Evolutionary conservation across 2,113 vertebrate species (phyloP), one percentile per base, ranked within the genome.

Genomic region (Amia ocellicauda): DNA sequence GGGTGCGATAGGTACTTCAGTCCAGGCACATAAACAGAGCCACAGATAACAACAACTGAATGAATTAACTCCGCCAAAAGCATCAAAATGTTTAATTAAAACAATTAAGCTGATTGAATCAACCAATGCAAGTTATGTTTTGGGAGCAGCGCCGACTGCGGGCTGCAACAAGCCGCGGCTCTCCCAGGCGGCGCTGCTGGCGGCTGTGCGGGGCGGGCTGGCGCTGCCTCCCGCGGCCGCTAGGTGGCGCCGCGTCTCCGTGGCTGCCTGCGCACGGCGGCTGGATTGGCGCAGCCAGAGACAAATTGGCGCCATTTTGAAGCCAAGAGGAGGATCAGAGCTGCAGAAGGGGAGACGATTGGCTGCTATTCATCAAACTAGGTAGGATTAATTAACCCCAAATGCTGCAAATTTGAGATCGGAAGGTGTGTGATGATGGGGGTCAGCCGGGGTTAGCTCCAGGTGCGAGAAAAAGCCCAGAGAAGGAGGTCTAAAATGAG

Each of bases 241-340:
- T 74, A 89, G 91, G 88, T 86, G 91, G 81, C 90, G 90, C 90
- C 89, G 66, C 76, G 70, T 69, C 36, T 82, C 43, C 73, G 28
- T 2, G 9, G 8, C 69, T 75, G 58, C 53, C 8, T 62, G 68
- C 62, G 52, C 77, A 72, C 82, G 80, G 75, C 78, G 81, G 78
- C 87, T 81, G 78, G 73, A 83, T 84, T 88, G 82, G 83, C 86
- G 83, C 88, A 77, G 83, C 78, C 83, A 67, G 83, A 79, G 81
- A 83, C 83, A 84, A 89, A 90, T 97, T 98, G 95, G 94, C 95
- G 94, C 95, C 94, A 97, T 98, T 98, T 98, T 98, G 94, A 95
- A 97, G 94, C 92, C 77, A 85, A 83, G 83, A 88, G 86, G 86
- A 85, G 87, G 80, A 81, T 77, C 83, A 77, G 76, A 82, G 82